Evolutionary conservation across 2,113 vertebrate genomes (phyloP), one percentile per base, ranked within the genome.

Genomic region (Onychostruthus taczanowskii): DNA sequence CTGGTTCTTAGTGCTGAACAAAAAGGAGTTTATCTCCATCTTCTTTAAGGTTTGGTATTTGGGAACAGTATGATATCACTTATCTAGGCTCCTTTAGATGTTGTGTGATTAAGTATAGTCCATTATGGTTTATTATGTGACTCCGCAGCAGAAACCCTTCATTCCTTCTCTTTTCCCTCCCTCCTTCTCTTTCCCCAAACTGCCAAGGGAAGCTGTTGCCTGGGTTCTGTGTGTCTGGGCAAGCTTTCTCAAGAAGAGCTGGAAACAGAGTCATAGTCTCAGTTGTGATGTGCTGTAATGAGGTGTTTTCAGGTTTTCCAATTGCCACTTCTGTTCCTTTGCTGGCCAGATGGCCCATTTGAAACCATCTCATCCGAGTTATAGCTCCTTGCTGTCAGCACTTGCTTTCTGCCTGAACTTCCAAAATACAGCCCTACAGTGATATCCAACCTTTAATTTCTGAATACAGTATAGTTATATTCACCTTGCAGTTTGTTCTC

Each of bases 361-460:
- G 70, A 90, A 91, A 76, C 30, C 17, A 52, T 41, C 50, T 91
- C 20, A 64, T 69, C 66, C 7, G 26, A 86, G 44, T 84, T 88
- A 70, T 37, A 47, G 19, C 43, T 85, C 72, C 41, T 91, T 79
- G 46, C 59, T 76, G 31, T 86, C 72, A 86, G 70, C 39, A 50
- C 11, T 80, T 72, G 44, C 55, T 90, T 88, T 84, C 67, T 83
- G 30, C 73, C 63, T 83, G 68, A 86, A 61, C 26, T 64, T 69
- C 75, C 84, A 88, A 88, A 87, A 92, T 68, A 89, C n/a, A 95
- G 64, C 72, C 84, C 85, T 81, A 31, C 66, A 90, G 50, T 79
- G 35, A 33, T 73, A 95, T 41, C 31, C 43, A 70, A 39, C 76
- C 52, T 86, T 77, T 87, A 81, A 73, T 49, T 88, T 80, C 52